Conservation (phyloP, 2,113 vertebrate species). For the Anolis sagrei region DNA sequence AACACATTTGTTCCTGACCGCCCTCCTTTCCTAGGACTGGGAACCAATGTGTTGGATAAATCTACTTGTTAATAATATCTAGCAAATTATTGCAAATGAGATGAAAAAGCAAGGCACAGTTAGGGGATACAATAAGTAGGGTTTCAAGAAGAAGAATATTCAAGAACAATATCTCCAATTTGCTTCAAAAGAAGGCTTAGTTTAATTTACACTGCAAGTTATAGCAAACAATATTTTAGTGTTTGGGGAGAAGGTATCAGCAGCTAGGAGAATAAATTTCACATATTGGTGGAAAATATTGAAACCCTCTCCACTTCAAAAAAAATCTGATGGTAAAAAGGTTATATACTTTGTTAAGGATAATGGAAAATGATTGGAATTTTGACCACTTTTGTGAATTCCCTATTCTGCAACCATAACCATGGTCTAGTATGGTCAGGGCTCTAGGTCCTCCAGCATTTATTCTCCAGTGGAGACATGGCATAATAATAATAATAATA, state of each 20-base stretch:
- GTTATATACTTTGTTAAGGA: not conserved
- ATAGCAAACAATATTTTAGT: constrained; percentile 79
- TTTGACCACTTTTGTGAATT: not conserved
- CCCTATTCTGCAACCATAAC: too few species aligned
- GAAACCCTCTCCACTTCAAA: not conserved
- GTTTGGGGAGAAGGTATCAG: constrained; percentile 51
- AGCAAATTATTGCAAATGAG: constrained; percentile 19
- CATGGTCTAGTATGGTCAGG: too few species aligned
- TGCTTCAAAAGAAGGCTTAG: constrained; percentile 81
- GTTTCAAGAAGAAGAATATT: constrained; percentile 56
- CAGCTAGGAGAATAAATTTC: constrained; percentile 47
- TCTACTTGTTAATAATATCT: constrained; percentile 31
- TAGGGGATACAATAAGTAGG: constrained; percentile 42
- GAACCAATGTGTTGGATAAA: constrained; percentile 63
- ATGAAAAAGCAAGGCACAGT: constrained; percentile 45
- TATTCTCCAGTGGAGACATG: too few species aligned
- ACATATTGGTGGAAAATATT: constrained; percentile 25
- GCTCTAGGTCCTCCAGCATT: too few species aligned
- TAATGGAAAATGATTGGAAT: not conserved
- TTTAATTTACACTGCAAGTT: constrained; percentile 85
- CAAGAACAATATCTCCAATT: constrained; percentile 82
- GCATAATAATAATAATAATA: too few species aligned
- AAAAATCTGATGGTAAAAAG: constrained; percentile 24
- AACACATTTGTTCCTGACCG: constrained; percentile 40
- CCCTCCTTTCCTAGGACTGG: constrained; percentile 52